phyloP scores from a whole-genome alignment of 2,113 vertebrate species.

The Chaetops frenatus region DNA sequence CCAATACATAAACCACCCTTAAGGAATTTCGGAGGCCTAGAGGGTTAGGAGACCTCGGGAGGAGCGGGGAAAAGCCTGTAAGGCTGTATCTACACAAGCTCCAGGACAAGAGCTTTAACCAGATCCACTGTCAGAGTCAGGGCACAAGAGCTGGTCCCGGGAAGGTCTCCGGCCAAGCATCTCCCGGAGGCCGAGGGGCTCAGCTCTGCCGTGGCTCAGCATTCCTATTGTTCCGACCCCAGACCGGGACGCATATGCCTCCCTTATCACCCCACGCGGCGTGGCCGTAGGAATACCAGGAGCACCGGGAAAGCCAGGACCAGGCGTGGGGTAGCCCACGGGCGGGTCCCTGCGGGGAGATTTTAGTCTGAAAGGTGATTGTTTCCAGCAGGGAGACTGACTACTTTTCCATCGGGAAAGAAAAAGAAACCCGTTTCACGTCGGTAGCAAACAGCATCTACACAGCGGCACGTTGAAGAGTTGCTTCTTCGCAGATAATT shows the following conservation, averaged over 20 bases:
- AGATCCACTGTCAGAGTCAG: neutral
- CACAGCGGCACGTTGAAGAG: neutral
- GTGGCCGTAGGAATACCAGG: too few relatives aligned
- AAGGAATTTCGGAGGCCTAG: neutral
- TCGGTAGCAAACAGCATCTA: neutral
- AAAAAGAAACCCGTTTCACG: neutral
- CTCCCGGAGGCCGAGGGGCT: neutral
- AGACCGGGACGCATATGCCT: accelerated
- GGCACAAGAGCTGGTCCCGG: neutral
- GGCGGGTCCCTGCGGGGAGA: accelerated
- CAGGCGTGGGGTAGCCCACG: neutral
- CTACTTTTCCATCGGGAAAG: neutral
- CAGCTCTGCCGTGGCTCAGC: neutral
- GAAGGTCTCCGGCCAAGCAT: neutral
- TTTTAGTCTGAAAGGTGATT: neutral
- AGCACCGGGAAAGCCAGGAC: neutral
- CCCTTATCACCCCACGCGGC: neutral
- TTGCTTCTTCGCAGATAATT: neutral
- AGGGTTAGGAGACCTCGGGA: neutral
- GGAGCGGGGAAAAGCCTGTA: accelerated
- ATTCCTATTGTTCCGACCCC: accelerated
- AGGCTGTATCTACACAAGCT: neutral
- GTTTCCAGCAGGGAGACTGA: neutral
- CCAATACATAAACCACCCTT: neutral
- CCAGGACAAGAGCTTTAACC: neutral